Base-by-base conservation (phyloP, 1,140 invertebrate species). In the Ectropis grisescens region DNA sequence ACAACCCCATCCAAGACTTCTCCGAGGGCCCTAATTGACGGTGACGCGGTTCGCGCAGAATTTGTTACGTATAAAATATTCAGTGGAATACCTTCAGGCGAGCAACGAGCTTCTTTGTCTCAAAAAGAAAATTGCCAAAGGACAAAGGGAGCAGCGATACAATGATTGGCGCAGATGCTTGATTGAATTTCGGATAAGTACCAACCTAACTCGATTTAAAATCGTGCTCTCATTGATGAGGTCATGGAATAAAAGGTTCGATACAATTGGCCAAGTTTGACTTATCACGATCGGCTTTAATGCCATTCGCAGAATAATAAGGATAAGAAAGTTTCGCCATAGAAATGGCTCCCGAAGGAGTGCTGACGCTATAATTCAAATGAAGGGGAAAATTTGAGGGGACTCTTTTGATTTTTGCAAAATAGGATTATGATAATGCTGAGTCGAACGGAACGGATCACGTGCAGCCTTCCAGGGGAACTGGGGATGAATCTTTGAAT, bases 401-500 rank as follows among this genome's bases (percentile, higher is more conserved):
- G 42, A 33, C 30, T 50, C 33, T 29, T 36, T 38, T 33, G 42
- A 42, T 46, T 51, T 48, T 46, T 31, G 30, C 33, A 35, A 37
- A 40, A 41, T 27, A 29, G 33, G 47, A 46, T 51, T 51, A 51
- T 51, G 39, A n/a, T 39, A 46, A 51, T 46, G 39, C 36, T 30
- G 42, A 35, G 31, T 35, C 3, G 16, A 19, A 19, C 16, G 16
- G 8, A 19, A 19, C 14, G 38, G 16, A 42, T 41, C 44, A 53
- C 47, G 33, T 37, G 29, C 37, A 23, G 23, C 24, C 12, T n/a
- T 28, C 19, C 37, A 22, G 33, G 16, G 14, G 12, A 19, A 29
- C 27, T 19, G 33, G 25, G 33, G 28, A 19, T 24, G 30, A 47
- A 29, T 37, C 16, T 19, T 19, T 19, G 16, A 19, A 19, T 37